Conservation (phyloP, 2,888 invertebrate genomes). For the Agrotis exclamationis region DNA sequence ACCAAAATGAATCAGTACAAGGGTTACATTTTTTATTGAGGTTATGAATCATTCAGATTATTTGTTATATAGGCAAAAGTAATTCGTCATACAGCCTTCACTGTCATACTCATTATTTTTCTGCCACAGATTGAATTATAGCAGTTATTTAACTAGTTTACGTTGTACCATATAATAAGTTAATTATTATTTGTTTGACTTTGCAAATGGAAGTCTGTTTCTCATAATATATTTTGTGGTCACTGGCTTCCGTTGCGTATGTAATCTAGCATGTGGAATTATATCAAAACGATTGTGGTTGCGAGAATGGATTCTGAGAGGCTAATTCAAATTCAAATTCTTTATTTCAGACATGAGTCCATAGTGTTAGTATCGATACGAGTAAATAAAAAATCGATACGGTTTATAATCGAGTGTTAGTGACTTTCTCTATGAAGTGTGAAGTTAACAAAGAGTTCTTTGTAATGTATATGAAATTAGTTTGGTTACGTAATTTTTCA, state of each 20-base stretch:
- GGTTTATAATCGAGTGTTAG: slow-evolving; percentile 72
- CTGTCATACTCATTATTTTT: slow-evolving; percentile 49
- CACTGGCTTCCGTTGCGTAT: slow-evolving; percentile 80
- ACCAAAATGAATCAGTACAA: slow-evolving; percentile 28
- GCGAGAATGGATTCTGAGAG: slow-evolving; percentile 79
- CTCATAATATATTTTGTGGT: slow-evolving; percentile 73
- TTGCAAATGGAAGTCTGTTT: slow-evolving; percentile 54
- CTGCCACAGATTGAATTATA: slow-evolving; percentile 48
- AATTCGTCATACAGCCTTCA: slow-evolving; percentile 63
- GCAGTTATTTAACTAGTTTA: slow-evolving; percentile 38
- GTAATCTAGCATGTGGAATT: slow-evolving; percentile 83
- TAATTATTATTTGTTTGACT: slow-evolving; percentile 50
- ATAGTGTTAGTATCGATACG: no score
- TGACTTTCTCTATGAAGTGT: slow-evolving; percentile 73
- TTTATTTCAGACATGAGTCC: no score
- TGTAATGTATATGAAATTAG: slow-evolving; percentile 75
- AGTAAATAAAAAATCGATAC: slow-evolving; percentile 82
- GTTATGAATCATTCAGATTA: slow-evolving; percentile 55
- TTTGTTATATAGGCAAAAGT: slow-evolving; percentile 59
- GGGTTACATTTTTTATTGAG: slow-evolving; percentile 46
- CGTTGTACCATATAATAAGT: slow-evolving; percentile 40
- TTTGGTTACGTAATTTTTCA: slow-evolving; percentile 69
- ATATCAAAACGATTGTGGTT: slow-evolving; percentile 79
- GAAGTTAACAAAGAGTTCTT: slow-evolving; percentile 63
- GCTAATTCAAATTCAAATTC: no score